Base-by-base conservation (phyloP, 2,888 invertebrate genomes). In the Melanotus villosus region DNA sequence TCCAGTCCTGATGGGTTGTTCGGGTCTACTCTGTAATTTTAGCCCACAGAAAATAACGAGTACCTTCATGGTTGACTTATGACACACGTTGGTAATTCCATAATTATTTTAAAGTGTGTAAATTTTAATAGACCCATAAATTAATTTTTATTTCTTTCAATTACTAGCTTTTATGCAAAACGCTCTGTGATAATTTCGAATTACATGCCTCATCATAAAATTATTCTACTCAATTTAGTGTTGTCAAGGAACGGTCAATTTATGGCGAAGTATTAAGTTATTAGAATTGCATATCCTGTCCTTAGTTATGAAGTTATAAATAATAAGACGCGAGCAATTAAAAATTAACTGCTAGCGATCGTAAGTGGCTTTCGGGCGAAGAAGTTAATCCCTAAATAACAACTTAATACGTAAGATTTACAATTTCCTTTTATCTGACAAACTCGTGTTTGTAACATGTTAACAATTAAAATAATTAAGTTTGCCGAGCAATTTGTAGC, bases 201-300 rank as follows among this genome's bases (percentile, higher is more conserved):
- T 75, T 73, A 73, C 72, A 73, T 54, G 74, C 70, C 65, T 41
- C 50, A 66, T 73, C 70, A 68, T 73, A 72, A 74, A 77, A 72
- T 76, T 68, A 74, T 73, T 75, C 60, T 58, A 69, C 65, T 72
- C 74, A 74, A 75, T 75, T 75, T 75, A 71, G 70, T 65, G 71
- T 73, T 73, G 76, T 76, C 76, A 63, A 43, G 64, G 67, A 56
- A 45, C 58, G 56, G 62, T 62, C 70, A 72, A 73, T 75, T 74
- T 74, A 73, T 69, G 67, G 67, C 70, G 71, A 68, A 70, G 68
- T 74, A 76, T 77, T 75, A 76, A 76, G 74, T 76, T 76, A 75
- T 73, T 74, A 73, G 71, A 47, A 70, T 68, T 71, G 62, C 67
- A 68, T 69, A 71, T 75, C 68, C 59, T 30, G 60, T 45, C 36